Conservation (phyloP, 2,888 invertebrate species). For the Nesidiocoris tenuis region DNA sequence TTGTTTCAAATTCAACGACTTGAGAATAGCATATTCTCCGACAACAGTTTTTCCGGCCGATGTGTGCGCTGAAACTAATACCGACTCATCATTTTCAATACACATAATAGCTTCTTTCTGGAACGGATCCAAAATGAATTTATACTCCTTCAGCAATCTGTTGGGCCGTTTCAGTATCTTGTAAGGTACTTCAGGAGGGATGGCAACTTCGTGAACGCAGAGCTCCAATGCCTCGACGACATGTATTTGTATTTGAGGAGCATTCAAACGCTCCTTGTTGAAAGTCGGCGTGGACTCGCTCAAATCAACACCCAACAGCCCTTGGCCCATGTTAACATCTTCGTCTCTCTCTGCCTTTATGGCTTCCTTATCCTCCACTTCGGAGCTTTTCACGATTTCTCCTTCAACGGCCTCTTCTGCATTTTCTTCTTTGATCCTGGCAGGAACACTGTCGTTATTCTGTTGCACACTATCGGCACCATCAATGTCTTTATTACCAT, state of each 20-base stretch:
- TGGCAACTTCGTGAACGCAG: conserved; percentile 94
- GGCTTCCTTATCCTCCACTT: background rate
- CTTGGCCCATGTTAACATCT: background rate
- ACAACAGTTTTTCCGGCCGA: conserved; percentile 99
- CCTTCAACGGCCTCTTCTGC: background rate
- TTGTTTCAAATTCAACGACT: conserved; percentile 90
- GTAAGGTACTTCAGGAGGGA: conserved; percentile 84
- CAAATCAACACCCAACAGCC: background rate
- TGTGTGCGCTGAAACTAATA: conserved; percentile 97
- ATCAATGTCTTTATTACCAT: too few relatives aligned
- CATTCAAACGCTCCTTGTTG: conserved; percentile 26
- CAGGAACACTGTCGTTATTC: too few relatives aligned
- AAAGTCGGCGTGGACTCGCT: background rate
- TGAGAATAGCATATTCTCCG: conserved; percentile 97
- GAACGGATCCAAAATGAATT: conserved; percentile 94
- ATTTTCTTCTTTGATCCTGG: background rate
- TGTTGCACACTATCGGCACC: too few relatives aligned
- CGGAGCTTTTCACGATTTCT: background rate
- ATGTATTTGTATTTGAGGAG: conserved; percentile 54
- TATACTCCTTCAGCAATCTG: conserved; percentile 85
- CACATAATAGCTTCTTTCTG: conserved; percentile 96
- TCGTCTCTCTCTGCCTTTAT: background rate
- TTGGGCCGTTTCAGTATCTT: conserved; percentile 60
- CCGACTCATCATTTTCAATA: conserved; percentile 96
- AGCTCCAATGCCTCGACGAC: conserved; percentile 86